Evolutionary conservation across 2,888 invertebrate species (phyloP).

Genomic region (Salticus scenicus): DNA sequence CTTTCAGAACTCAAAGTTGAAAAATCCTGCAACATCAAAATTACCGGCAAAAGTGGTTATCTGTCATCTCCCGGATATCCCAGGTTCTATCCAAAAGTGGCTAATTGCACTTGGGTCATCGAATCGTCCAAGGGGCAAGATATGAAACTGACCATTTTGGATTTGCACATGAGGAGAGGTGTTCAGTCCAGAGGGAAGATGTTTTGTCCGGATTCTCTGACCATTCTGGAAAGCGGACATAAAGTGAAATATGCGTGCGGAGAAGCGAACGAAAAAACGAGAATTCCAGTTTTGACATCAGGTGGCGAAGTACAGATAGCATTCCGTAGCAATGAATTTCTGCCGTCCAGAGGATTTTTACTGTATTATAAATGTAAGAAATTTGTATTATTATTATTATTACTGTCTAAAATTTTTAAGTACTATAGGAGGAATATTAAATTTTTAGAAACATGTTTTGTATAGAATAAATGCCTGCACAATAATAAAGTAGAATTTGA

Average conservation of each 20-base stretch:
- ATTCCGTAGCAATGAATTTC: constrained; percentile 78
- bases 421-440: too few relatives aligned
- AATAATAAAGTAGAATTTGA: too few relatives aligned
- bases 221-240: constrained; percentile 68
- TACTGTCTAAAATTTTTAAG: not conserved
- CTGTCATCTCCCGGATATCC: constrained; percentile 85
- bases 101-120: constrained; percentile 82
- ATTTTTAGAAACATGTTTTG: too few relatives aligned
- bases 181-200: constrained; percentile 76
- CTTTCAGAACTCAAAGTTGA: constrained; percentile 78
- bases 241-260: constrained; percentile 71
- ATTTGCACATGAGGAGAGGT: constrained; percentile 81
- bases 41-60: constrained; percentile 80
- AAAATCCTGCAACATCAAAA: constrained; percentile 80
- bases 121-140: constrained; percentile 81
- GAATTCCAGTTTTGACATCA: constrained; percentile 69
- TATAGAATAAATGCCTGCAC: too few relatives aligned
- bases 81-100: constrained; percentile 82
- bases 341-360: constrained; percentile 81
- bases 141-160: constrained; percentile 82
- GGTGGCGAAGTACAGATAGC: constrained; percentile 73
- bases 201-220: constrained; percentile 76
- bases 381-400: not conserved
- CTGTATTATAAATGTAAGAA: constrained; percentile 81
- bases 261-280: constrained; percentile 31